These are phyloP conservation scores for Cataglyphis albicans DNA, from an alignment of 2,888 invertebrate genomes.

Conservation along the genomic window DNA sequence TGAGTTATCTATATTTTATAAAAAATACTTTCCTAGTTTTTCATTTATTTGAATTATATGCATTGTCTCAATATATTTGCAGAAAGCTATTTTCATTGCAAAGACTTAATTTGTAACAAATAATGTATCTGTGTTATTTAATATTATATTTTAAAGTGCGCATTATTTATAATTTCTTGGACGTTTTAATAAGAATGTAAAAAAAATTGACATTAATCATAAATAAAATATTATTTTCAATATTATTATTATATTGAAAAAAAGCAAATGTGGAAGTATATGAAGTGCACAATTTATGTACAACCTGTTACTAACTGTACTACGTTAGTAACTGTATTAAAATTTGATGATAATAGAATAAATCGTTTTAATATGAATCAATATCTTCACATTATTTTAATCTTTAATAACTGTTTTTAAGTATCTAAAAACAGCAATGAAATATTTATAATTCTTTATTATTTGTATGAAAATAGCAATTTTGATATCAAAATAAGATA, in stretches of 20 bases:
- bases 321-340: background rate
- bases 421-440: background rate
- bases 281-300: background rate
- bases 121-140: conserved; percentile 8
- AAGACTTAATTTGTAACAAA: conserved; percentile 2
- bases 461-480: conserved; percentile 11
- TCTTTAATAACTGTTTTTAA: background rate
- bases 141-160: background rate
- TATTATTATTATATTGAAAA: background rate
- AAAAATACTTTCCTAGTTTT: background rate
- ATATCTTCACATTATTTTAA: background rate
- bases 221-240: conserved; percentile 10
- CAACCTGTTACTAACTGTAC: background rate
- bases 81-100: background rate
- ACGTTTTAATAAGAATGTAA: background rate
- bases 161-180: background rate
- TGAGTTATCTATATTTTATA: background rate
- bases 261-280: conserved; percentile 7
- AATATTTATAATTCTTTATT: background rate
- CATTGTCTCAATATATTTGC: background rate
- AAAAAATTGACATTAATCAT: background rate
- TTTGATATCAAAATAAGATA: conserved; percentile 18
- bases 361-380: background rate
- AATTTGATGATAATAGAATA: conserved; percentile 8
- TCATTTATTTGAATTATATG: background rate